These are phyloP conservation scores for Strongylocentrotus purpuratus DNA, from an alignment of 35 echinoderm and acorn worm species.

Conservation along the genomic window DNA sequence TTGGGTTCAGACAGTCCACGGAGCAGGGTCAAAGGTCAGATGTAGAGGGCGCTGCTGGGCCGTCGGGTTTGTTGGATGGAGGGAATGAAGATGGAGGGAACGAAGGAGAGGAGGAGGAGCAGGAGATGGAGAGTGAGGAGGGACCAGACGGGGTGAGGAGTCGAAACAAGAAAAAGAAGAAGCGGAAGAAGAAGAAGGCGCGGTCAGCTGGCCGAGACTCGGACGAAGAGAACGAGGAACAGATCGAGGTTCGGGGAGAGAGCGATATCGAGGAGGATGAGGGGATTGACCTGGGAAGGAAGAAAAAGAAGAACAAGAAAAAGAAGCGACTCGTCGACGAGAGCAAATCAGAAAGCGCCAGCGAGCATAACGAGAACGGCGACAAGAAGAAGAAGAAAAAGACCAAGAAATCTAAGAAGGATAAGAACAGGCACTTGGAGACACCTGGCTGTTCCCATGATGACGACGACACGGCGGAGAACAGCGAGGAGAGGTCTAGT, in stretches of 20 bases:
- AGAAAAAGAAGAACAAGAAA: constrained; percentile 53
- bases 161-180: constrained; percentile 15
- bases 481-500: constrained; percentile 18
- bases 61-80: not conserved
- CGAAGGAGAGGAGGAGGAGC: not conserved
- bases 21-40: not conserved
- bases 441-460: not conserved
- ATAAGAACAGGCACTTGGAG: not conserved
- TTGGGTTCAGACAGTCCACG: not conserved
- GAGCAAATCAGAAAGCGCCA: constrained; percentile 41
- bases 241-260: constrained; percentile 9
- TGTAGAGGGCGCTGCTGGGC: not conserved
- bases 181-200: constrained; percentile 34
- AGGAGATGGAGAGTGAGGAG: constrained; percentile 22
- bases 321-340: constrained; percentile 20
- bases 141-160: not conserved
- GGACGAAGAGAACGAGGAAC: not conserved
- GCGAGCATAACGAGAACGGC: not conserved
- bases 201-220: not conserved
- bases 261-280: constrained; percentile 31
- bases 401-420: constrained; percentile 46
- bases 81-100: constrained; percentile 8
- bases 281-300: constrained; percentile 10
- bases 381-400: constrained; percentile 47
- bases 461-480: not conserved